These are phyloP conservation scores for Cabera pusaria DNA, from an alignment of 2,888 invertebrate species.

Conservation along the genomic window DNA sequence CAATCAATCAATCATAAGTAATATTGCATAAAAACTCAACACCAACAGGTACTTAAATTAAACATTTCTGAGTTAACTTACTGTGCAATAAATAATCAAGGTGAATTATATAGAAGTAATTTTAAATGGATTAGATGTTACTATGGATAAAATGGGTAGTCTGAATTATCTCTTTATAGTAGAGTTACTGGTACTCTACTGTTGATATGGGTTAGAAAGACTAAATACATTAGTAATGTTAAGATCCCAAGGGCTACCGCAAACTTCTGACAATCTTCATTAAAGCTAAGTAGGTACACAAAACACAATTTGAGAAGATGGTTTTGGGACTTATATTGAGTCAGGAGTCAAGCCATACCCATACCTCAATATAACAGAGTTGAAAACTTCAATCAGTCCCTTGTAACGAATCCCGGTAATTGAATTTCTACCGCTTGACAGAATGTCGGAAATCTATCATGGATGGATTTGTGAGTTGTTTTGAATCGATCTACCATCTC, in stretches of 20 bases:
- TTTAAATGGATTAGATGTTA: too few species aligned
- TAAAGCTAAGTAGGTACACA: conserved; percentile 11
- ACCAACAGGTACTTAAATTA: too few species aligned
- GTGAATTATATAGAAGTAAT: too few species aligned
- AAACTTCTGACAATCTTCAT: conserved; percentile 9
- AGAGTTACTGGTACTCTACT: too few species aligned
- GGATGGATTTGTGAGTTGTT: conserved; percentile 36
- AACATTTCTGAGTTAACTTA: too few species aligned
- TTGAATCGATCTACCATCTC: too few species aligned
- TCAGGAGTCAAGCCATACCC: conserved; percentile 1
- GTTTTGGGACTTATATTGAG: conserved; percentile 3
- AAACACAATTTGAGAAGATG: conserved; percentile 16
- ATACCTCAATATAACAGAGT: neutral
- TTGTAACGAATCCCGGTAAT: conserved; percentile 22
- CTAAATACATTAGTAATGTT: conserved; percentile 2
- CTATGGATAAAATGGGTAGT: too few species aligned
- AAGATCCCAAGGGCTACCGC: neutral
- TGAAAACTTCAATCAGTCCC: conserved; percentile 14
- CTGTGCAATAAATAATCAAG: too few species aligned
- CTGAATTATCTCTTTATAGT: too few species aligned
- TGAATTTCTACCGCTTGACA: conserved; percentile 35
- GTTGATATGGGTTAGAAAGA: too few species aligned
- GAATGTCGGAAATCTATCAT: conserved; percentile 31
- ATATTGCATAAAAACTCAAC: too few species aligned
- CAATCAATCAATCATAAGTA: too few species aligned